Evolutionary conservation across 2,888 invertebrate genomes (phyloP).

Genomic region (Drosophila subsilvestris): DNA sequence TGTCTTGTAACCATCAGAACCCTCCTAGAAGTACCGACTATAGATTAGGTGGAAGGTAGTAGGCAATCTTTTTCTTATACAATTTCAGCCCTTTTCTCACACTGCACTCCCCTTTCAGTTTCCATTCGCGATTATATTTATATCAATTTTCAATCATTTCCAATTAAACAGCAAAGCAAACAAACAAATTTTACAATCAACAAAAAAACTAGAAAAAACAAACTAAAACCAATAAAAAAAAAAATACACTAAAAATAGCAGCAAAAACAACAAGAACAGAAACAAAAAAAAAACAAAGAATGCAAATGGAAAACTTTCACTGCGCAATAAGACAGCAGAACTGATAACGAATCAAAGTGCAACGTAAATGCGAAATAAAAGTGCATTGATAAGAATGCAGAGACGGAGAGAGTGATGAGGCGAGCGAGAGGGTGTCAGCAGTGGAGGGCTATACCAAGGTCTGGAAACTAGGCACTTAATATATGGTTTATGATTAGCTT

Average conservation of each 20-base stretch:
- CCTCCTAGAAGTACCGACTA: not conserved
- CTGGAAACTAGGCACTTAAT: conserved; percentile 47
- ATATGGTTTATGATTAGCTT: conserved; percentile 61
- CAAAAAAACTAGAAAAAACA: not conserved
- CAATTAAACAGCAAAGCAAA: conserved; percentile 33
- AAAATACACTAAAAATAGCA: conserved; percentile 34
- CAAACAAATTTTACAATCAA: conserved; percentile 20
- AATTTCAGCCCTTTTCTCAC: not conserved
- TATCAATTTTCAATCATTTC: conserved; percentile 13
- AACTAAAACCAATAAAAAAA: conserved; percentile 5
- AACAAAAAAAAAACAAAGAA: not conserved
- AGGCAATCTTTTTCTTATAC: not conserved
- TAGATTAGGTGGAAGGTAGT: not conserved
- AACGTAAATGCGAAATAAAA: conserved; percentile 45
- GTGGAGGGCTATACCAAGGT: not conserved
- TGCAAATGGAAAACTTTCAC: conserved; percentile 68
- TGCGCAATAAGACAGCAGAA: conserved; percentile 67
- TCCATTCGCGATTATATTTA: conserved; percentile 1
- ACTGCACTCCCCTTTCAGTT: not conserved
- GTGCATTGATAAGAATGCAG: conserved; percentile 43
- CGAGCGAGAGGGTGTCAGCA: not conserved
- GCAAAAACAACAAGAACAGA: conserved; percentile 16
- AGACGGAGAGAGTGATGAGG: not conserved
- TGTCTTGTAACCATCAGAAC: too few relatives aligned
- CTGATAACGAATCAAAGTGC: conserved; percentile 46